Evolutionary conservation across 2,113 vertebrate genomes (phyloP).

Genomic region (Aspidoscelis tigris): DNA sequence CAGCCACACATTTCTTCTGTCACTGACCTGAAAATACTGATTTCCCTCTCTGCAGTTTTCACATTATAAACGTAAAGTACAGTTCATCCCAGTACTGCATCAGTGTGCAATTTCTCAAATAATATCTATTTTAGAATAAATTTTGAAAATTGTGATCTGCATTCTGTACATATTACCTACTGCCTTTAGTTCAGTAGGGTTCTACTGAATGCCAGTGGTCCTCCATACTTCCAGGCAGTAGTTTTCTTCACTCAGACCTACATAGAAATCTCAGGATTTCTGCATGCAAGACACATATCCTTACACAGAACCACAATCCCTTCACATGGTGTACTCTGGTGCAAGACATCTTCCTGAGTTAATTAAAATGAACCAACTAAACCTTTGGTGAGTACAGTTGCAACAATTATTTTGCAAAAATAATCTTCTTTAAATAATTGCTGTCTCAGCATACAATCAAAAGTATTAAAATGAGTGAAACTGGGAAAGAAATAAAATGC

Average conservation of each 20-base stretch:
- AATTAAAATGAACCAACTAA: not conserved
- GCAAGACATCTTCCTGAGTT: not conserved
- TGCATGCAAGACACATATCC: too few relatives aligned
- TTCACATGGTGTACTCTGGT: not conserved
- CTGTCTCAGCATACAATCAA: constrained; percentile 25
- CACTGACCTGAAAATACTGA: too few relatives aligned
- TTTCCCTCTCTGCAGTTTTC: too few relatives aligned
- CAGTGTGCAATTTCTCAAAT: too few relatives aligned
- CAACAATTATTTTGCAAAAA: constrained; percentile 1
- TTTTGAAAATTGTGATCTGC: too few relatives aligned
- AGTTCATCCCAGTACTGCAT: too few relatives aligned
- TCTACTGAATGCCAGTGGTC: not conserved
- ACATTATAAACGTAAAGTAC: too few relatives aligned
- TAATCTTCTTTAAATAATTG: constrained; percentile 15
- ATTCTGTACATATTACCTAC: too few relatives aligned
- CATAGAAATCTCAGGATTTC: not conserved
- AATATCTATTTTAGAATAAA: too few relatives aligned
- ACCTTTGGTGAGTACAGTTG: not conserved
- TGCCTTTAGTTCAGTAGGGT: not conserved
- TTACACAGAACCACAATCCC: not conserved
- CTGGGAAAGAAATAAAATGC: constrained; percentile 21
- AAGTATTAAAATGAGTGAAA: constrained; percentile 28
- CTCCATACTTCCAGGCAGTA: not conserved
- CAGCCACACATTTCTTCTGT: too few relatives aligned
- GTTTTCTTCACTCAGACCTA: not conserved